Base-by-base conservation (phyloP, 1,140 invertebrate genomes). In the Drosophila gunungcola region DNA sequence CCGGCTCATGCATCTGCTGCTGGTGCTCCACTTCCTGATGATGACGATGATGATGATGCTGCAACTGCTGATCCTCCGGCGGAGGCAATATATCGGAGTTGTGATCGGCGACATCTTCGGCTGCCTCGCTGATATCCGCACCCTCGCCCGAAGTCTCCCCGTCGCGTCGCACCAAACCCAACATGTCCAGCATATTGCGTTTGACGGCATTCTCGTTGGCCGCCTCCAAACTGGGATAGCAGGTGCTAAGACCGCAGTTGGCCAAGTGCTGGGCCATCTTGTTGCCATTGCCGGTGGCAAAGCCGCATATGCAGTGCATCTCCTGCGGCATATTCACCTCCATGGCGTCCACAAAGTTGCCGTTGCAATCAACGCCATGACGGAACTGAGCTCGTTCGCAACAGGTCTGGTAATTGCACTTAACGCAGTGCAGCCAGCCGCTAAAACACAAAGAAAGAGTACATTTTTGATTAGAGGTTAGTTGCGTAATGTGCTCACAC, bases 241-340 rank as follows among this genome's bases (percentile, higher is more conserved):
- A 95, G 9, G 93, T 94, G 78, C 94, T 94, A 56, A 94, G 93
- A 16, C 94, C 94, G 70, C 95, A 95, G 36, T 93, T 90, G 11
- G 94, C 93, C 79, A 96, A 82, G 93, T 96, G 95, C 39, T 93
- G 93, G 4, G 95, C 94, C 93, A 95, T 93, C 86, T 93, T 93
- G 78, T 95, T 95, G 90, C 96, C 96, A 78, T 96, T 94, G 42
- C 90, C 90, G n/a, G 95, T 95, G 42, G 92, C 93, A 90, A 95
- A 97, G 9, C 95, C 96, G 92, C 96, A 97, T 25, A 95, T 93
- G 91, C 96, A 97, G 85, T 95, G 94, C 93, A 97, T 93, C 81
- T 93, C 93, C 65, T 93, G 93, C 29, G 94, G 93, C 57, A 96
- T 93, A 51, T 92, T 92, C 16, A 94, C 74, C 88, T 94, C 76